Evolutionary conservation across 1,140 invertebrate genomes (phyloP).

Genomic region (Branchinecta lindahli): DNA sequence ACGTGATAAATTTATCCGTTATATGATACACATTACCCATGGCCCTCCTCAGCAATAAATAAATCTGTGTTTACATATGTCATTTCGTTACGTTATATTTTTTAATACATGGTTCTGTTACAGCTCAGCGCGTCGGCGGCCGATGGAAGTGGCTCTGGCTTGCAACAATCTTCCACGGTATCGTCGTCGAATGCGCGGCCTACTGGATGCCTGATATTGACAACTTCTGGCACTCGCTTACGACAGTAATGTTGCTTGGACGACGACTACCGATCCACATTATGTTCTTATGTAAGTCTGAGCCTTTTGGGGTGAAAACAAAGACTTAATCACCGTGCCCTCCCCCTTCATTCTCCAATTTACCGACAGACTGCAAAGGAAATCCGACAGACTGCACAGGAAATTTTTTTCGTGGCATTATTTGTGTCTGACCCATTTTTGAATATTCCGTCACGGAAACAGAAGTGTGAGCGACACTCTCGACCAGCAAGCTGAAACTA

Average conservation of each 20-base stretch:
- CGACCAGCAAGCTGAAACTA: too few relatives aligned
- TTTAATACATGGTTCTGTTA: slow-evolving; percentile 23
- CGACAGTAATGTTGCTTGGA: slow-evolving; percentile 49
- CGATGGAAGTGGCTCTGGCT: slow-evolving; percentile 53
- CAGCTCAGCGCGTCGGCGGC: slow-evolving; percentile 48
- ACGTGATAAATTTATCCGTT: too few relatives aligned
- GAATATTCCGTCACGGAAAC: too few relatives aligned
- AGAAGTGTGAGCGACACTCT: too few relatives aligned
- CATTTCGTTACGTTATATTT: slow-evolving; percentile 17
- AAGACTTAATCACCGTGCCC: too few relatives aligned
- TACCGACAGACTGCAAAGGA: too few relatives aligned
- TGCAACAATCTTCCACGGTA: slow-evolving; percentile 45
- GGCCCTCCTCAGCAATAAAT: not conserved
- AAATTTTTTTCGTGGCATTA: too few relatives aligned
- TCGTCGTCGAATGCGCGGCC: slow-evolving; percentile 42
- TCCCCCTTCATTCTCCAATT: too few relatives aligned
- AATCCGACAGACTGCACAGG: too few relatives aligned
- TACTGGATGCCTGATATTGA: slow-evolving; percentile 45
- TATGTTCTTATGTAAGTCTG: slow-evolving; percentile 48
- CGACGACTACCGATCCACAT: slow-evolving; percentile 50
- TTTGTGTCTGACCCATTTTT: too few relatives aligned
- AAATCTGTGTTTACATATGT: not conserved
- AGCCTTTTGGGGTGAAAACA: not conserved
- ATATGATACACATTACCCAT: too few relatives aligned
- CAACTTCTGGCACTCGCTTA: slow-evolving; percentile 63